Base-by-base conservation (phyloP, 2,888 invertebrate genomes). In the Acanthosepion pharaonis region DNA sequence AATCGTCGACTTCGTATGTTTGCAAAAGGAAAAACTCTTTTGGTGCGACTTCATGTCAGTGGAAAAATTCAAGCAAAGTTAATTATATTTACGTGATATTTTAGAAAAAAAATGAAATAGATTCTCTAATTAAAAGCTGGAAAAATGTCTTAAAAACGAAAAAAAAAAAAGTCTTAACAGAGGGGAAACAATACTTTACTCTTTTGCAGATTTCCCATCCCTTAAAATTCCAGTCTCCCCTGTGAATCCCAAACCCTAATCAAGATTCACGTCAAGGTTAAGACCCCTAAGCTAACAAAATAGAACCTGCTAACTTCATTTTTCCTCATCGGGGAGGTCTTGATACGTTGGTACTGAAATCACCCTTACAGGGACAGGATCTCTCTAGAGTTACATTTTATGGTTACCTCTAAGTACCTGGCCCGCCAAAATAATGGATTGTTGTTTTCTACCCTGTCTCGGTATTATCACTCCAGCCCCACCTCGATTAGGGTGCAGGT, bases 351-450 rank as follows among this genome's bases (percentile, higher is more conserved):
- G 20, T 23, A 78, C n/a, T 78, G 28, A 78, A n/a, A n/a, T n/a
- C 78, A 28, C 78, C 28, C n/a, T 6, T 8, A n/a, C n/a, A 9
- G n/a, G 78, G 33, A 20, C n/a, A n/a, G 15, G 78, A 78, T n/a
- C 78, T 78, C 78, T 78, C 78, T 78, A 33, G 78, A n/a, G n/a
- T 78, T 78, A 78, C 78, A 33, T 78, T 78, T 78, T 78, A 78
- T 78, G 78, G 78, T 33, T 15, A 78, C n/a, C n/a, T 4, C 78
- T 33, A 78, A 78, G n/a, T 78, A 15, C n/a, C n/a, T 78, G n/a
- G 11, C 78, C 78, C n/a, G 59, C n/a, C 78, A 78, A 78, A 78
- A 78, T 78, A 78, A 78, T 78, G 33, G n/a, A 78, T 5, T n/a
- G 78, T n/a, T 15, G 78, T 78, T 78, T 78, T 78, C n/a, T 11